Evolutionary conservation across 2,113 vertebrate species (phyloP).

Genomic region (Apistogramma diplotaenia): DNA sequence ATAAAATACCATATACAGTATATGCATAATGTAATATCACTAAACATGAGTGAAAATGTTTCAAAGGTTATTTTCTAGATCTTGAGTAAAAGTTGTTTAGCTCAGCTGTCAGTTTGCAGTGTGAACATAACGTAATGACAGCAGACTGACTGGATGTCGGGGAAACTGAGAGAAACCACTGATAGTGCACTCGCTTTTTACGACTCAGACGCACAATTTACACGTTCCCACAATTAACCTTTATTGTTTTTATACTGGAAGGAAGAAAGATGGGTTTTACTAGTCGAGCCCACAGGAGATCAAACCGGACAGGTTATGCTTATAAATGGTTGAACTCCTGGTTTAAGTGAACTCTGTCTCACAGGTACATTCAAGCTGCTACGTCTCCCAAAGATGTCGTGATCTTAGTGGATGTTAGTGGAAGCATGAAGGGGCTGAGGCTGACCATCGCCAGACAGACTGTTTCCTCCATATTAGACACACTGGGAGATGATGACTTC

Average conservation of each 20-base stretch:
- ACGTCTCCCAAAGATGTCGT: slow-evolving; percentile 98
- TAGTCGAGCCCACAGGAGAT: not conserved
- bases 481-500: slow-evolving; percentile 97
- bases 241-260: not conserved
- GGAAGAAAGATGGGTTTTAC: not conserved
- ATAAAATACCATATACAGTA: too few species aligned
- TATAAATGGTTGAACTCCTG: not conserved
- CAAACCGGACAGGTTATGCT: not conserved
- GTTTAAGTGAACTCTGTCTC: not conserved
- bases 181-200: not conserved
- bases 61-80: not conserved
- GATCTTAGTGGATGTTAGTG: slow-evolving; percentile 95
- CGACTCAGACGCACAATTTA: not conserved
- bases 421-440: slow-evolving; percentile 97
- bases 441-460: slow-evolving; percentile 97
- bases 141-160: not conserved
- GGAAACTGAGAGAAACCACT: not conserved
- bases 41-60: not conserved
- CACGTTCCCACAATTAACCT: not conserved
- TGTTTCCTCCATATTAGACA: slow-evolving; percentile 96
- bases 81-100: too few species aligned
- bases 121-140: not conserved
- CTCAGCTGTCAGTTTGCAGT: not conserved
- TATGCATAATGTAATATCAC: too few species aligned
- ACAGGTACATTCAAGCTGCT: slow-evolving; percentile 98